Evolutionary conservation across 2,113 vertebrate genomes (phyloP), one percentile per base, ranked within the genome.

Genomic region (Mellivora capensis): DNA sequence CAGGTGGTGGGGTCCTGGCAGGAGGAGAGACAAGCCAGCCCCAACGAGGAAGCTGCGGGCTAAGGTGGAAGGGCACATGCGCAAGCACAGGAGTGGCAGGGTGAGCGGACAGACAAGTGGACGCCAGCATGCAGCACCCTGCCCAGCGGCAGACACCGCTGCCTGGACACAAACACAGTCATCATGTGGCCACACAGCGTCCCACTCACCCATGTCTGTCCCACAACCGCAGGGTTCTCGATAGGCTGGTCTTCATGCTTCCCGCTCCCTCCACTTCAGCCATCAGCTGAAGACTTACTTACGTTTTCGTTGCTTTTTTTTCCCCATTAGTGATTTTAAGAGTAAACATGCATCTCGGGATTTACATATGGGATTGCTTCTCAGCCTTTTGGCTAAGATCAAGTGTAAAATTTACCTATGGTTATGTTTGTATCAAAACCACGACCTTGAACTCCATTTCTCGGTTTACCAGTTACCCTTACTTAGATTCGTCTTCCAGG

Each of bases 11-110:
- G 20, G 27, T 81, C 10, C 12, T 12, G 25, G 57, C 61, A 47
- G 62, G 39, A 31, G 29, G 25, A 47, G 37, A 23, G 52, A 34
- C 29, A 8, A 3, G 31, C 21, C 11, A 2, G 72, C 42, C 21
- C 37, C 11, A 17, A 15, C 0, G 21, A 29, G 31, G 15, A 18
- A 57, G 21, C 7, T 2, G 17, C 23, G 3, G 42, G 21, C 11
- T 2, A 17, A 12, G 20, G 9, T 4, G 25, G 37, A 31, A 17
- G n/a, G 27, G 2, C 52, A 1, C 14, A 1, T 23, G 4, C 3
- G 20, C 7, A 13, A 4, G 44, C 3, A 9, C 10, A 15, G 23
- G 34, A 6, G 42, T 13, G 10, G 62, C 62, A 15, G 14, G 6
- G 6, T 0, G 12, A 64, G 29, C 29, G 6, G 62, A 25, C 2